Evolutionary conservation across 2,113 vertebrate genomes (phyloP).

Genomic region (Nesoenas mayeri): DNA sequence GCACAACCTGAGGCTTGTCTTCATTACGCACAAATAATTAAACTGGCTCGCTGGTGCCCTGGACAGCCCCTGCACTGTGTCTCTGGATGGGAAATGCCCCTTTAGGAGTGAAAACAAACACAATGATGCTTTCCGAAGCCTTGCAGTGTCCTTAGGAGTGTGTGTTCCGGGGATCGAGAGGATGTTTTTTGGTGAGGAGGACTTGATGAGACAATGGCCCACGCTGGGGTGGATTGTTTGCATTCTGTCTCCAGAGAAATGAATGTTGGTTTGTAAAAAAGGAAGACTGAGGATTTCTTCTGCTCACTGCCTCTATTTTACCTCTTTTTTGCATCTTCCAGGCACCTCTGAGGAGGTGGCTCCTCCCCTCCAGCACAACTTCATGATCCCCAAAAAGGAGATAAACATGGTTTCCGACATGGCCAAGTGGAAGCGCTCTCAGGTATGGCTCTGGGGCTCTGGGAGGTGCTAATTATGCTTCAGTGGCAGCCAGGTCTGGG

Average conservation of each 20-base stretch:
- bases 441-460: slow-evolving; percentile 73
- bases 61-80: background rate
- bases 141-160: background rate
- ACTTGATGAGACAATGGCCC: background rate
- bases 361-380: slow-evolving; percentile 70
- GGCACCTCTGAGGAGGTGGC: slow-evolving; percentile 81
- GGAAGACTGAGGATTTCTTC: background rate
- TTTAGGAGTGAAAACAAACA: background rate
- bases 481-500: background rate
- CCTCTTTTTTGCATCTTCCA: slow-evolving; percentile 48
- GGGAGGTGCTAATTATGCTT: background rate
- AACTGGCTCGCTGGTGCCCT: background rate
- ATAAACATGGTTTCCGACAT: slow-evolving; percentile 94
- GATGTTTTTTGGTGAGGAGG: background rate
- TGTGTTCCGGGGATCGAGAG: fast-evolving
- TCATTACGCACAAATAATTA: background rate
- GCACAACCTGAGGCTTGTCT: background rate
- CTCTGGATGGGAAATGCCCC: background rate
- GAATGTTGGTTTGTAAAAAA: background rate
- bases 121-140: background rate
- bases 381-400: slow-evolving; percentile 92
- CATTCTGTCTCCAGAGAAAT: background rate
- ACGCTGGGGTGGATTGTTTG: background rate
- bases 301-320: background rate
- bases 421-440: slow-evolving; percentile 96